phyloP scores from a whole-genome alignment of 2,113 vertebrate genomes.

The Psammodynastes pulverulentus region DNA sequence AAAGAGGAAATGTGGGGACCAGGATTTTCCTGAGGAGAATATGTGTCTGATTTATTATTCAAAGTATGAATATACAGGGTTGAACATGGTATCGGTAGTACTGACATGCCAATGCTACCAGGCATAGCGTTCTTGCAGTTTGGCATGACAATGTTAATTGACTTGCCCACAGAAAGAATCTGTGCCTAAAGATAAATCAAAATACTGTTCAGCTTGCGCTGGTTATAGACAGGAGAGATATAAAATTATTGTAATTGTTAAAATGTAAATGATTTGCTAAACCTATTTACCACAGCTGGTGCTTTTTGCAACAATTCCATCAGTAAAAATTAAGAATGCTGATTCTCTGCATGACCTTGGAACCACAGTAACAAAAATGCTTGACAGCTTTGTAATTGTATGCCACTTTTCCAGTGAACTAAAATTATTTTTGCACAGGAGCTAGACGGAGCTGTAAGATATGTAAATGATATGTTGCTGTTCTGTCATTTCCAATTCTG shows the following conservation, averaged over 20 bases:
- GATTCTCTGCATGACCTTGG: neutral
- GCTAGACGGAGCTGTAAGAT: constrained; percentile 4
- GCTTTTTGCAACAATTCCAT: neutral
- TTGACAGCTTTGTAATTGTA: constrained; percentile 9
- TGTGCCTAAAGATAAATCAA: constrained; percentile 17
- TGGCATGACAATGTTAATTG: neutral
- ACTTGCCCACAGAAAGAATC: neutral
- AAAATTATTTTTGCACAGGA: constrained; percentile 20
- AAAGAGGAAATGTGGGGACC: constrained; percentile 4
- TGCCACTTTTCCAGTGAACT: neutral
- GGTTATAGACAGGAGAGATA: neutral
- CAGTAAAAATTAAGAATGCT: constrained; percentile 13
- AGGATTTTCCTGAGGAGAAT: constrained; percentile 19
- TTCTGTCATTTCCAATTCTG: neutral
- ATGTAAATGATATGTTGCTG: neutral
- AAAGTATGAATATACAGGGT: constrained; percentile 14
- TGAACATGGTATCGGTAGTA: constrained; percentile 36
- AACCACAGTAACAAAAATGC: constrained; percentile 20
- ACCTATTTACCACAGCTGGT: neutral
- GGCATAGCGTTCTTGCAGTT: neutral
- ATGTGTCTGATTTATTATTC: constrained; percentile 11
- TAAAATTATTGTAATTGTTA: neutral
- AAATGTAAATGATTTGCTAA: neutral
- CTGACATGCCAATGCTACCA: neutral
- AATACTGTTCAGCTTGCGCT: neutral